Conservation (phyloP, 1,140 invertebrate species). For the Apis mellifera region DNA sequence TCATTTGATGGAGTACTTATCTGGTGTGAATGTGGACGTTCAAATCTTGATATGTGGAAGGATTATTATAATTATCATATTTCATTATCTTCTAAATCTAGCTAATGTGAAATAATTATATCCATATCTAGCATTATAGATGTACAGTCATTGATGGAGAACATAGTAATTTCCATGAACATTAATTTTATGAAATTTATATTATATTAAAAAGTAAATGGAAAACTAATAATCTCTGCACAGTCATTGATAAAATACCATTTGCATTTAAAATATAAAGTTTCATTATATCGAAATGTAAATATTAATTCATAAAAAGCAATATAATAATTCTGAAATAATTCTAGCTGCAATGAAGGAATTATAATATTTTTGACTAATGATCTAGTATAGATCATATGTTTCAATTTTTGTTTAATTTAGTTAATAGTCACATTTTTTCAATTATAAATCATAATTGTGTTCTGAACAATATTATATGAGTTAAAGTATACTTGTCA, state of each 20-base stretch:
- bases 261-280: slow-evolving; percentile 65
- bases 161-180: slow-evolving; percentile 49
- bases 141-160: slow-evolving; percentile 53
- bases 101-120: slow-evolving; percentile 49
- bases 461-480: slow-evolving; percentile 27
- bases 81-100: slow-evolving; percentile 50
- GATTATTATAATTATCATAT: slow-evolving; percentile 60
- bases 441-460: slow-evolving; percentile 23
- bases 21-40: slow-evolving; percentile 62
- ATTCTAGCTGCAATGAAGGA: slow-evolving; percentile 43
- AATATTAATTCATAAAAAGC: slow-evolving; percentile 61
- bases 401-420: slow-evolving; percentile 50
- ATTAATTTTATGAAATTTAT: slow-evolving; percentile 54
- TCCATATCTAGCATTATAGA: slow-evolving; percentile 43
- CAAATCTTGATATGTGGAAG: slow-evolving; percentile 41
- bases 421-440: slow-evolving; percentile 29
- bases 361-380: slow-evolving; percentile 59
- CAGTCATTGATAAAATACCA: slow-evolving; percentile 44
- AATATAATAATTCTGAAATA: slow-evolving; percentile 49
- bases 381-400: slow-evolving; percentile 57
- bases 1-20: slow-evolving; percentile 69
- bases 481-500: slow-evolving; percentile 48
- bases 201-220: slow-evolving; percentile 48
- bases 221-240: slow-evolving; percentile 45
- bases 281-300: slow-evolving; percentile 52